Evolutionary conservation across 2,113 vertebrate genomes (phyloP).

Genomic region (Ciconia stormi): DNA sequence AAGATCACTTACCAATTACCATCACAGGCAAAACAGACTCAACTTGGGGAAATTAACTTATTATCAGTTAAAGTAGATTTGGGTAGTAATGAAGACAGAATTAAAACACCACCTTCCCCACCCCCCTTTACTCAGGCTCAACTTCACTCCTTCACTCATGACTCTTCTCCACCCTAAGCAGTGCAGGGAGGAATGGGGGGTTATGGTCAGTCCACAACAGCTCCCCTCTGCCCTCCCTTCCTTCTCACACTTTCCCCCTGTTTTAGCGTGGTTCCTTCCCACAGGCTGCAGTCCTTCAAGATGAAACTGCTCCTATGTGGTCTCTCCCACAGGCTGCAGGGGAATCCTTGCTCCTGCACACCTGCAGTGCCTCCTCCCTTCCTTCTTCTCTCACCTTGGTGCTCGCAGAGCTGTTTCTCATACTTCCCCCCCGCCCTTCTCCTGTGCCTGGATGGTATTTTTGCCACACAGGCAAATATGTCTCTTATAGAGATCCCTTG

Average conservation of each 20-base stretch:
- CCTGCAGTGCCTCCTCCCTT: not conserved
- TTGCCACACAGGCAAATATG: not conserved
- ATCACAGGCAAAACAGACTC: not conserved
- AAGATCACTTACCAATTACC: not conserved
- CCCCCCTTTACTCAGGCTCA: not conserved
- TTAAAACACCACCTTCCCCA: not conserved
- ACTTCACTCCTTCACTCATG: not conserved
- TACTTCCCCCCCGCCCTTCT: not conserved
- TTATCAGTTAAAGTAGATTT: not conserved
- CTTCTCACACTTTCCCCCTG: not conserved
- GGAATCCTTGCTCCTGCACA: not conserved
- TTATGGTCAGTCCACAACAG: not conserved
- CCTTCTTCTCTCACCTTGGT: not conserved
- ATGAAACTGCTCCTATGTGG: not conserved
- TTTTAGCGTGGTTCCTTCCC: not conserved
- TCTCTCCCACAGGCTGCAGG: not conserved
- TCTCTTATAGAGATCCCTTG: not conserved
- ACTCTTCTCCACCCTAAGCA: not conserved
- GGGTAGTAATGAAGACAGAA: not conserved
- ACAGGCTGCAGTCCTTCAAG: not conserved
- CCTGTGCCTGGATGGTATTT: not conserved
- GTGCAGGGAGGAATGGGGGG: not conserved
- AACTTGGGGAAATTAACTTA: not conserved
- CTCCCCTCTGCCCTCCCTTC: not conserved
- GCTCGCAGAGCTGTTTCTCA: not conserved